Evolutionary conservation across 2,888 invertebrate genomes (phyloP).

Genomic region (Leptura quadrifasciata): DNA sequence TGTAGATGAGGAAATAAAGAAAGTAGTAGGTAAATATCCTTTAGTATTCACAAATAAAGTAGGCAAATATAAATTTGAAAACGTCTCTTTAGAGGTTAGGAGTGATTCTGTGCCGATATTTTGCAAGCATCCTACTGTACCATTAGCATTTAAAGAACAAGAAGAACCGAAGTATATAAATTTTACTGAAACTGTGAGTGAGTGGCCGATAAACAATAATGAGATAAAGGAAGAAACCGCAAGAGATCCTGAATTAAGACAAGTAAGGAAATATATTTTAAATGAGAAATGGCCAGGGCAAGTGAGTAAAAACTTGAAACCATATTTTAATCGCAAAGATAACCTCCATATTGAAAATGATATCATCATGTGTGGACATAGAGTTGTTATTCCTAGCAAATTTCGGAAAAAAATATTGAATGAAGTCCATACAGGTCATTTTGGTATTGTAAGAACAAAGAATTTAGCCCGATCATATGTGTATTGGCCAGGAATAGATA

Average conservation of each 20-base stretch:
- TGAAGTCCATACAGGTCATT: slow-evolving; percentile 52
- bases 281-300: too few species aligned
- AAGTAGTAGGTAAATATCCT: not conserved
- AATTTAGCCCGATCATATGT: slow-evolving; percentile 50
- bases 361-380: slow-evolving; percentile 51
- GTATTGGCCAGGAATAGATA: slow-evolving; percentile 62
- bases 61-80: not conserved
- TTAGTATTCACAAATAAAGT: not conserved
- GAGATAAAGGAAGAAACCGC: too few species aligned
- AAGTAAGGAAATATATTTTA: too few species aligned
- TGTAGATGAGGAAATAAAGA: not conserved
- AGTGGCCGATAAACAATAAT: too few species aligned
- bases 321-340: not conserved
- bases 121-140: not conserved
- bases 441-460: slow-evolving; percentile 62
- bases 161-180: not conserved
- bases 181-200: not conserved
- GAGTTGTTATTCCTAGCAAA: slow-evolving; percentile 46
- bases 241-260: too few species aligned
- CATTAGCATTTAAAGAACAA: too few species aligned
- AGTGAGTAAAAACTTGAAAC: too few species aligned
- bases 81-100: not conserved
- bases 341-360: slow-evolving; percentile 42
- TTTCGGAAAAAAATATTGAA: slow-evolving; percentile 41
- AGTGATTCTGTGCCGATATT: not conserved